Conservation (phyloP, 2,888 invertebrate species). For the Leptarthrus brevirostris region DNA sequence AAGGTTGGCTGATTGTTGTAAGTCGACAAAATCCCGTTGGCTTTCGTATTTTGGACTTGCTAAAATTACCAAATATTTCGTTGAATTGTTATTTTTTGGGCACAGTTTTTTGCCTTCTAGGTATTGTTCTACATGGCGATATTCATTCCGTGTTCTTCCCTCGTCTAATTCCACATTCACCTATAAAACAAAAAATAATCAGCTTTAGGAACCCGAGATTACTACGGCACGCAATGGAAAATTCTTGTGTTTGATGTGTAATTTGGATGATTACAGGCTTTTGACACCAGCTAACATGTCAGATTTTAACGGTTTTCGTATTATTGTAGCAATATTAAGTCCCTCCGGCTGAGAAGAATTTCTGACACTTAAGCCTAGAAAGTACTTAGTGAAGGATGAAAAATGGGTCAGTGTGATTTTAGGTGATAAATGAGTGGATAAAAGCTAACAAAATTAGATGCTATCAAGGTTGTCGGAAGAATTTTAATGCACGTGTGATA, state of each 20-base stretch:
- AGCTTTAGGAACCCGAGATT: neutral
- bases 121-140: constrained; percentile 20
- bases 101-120: constrained; percentile 21
- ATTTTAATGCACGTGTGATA: no score
- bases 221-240: constrained; percentile 33
- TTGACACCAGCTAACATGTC: constrained; percentile 35
- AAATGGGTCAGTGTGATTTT: constrained; percentile 33
- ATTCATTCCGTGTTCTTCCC: neutral
- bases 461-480: no score
- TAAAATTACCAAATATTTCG: no score
- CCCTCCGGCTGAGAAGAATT: constrained; percentile 28
- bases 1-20: no score
- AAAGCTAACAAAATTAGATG: no score
- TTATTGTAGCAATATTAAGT: constrained; percentile 26
- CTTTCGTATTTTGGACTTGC: no score
- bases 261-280: constrained; percentile 37
- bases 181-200: neutral
- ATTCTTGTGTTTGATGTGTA: constrained; percentile 25
- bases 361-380: neutral
- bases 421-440: no score
- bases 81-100: neutral
- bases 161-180: neutral
- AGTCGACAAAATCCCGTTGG: no score
- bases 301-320: constrained; percentile 37
- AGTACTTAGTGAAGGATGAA: constrained; percentile 10